Base-by-base conservation (phyloP, 2,888 invertebrate species). In the Trichopria drosophilae region DNA sequence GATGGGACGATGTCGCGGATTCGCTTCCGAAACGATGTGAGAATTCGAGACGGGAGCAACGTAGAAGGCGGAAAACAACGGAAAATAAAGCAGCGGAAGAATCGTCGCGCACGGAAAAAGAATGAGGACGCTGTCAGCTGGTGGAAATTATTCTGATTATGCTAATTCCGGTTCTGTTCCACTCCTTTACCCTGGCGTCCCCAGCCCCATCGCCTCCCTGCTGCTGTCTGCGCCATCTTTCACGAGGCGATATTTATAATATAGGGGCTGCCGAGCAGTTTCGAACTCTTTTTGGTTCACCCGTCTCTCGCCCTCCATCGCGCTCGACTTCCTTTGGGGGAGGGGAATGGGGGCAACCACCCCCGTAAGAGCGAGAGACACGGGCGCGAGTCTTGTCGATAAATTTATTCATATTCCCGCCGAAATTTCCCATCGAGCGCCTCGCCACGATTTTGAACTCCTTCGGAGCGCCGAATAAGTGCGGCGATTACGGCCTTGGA, bases 81-180 rank as follows among this genome's bases (percentile, higher is more conserved):
- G 69, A 73, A 74, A 76, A 76, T 73, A 78, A 72, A 73, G 68
- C 69, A 72, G 65, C 67, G 69, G 68, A 68, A 71, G 70, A 73
- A 73, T 73, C 71, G 73, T 72, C 69, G 72, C 68, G 15, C 20
- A 16, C 18, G 71, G 72, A 79, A 79, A 79, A 79, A 79, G 77
- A 77, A 78, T 77, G 78, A 77, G 78, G 78, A 78, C 77, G 78
- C 78, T 80, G 80, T 80, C 80, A 80, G 80, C 80, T 80, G 80
- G 77, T 78, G 79, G 77, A 79, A 80, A 81, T 81, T 80, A 80
- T 81, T 80, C 79, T 80, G 80, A 80, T 81, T 81, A 80, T 81
- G 80, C 80, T 80, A 81, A 81, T 81, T 80, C 78, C 76, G 78
- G 78, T 78, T 79, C 77, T 78, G 73, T 75, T 75, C 75, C 75